Evolutionary conservation across 1,140 invertebrate genomes (phyloP), one percentile per base, ranked within the genome.

Genomic region (Metaphire vulgaris): DNA sequence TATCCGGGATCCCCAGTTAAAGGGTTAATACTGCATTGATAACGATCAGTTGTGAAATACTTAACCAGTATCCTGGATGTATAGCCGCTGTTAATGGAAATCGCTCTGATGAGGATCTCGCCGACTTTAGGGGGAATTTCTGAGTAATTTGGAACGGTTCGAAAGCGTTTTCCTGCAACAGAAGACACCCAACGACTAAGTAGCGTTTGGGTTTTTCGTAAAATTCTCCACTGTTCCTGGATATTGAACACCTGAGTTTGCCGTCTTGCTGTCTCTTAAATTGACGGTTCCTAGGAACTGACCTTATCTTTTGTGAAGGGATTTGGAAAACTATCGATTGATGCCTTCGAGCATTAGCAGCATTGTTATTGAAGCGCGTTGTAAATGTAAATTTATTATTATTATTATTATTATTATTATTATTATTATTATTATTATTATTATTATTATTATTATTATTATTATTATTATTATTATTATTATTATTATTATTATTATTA

Each of bases 291-390:
- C 15, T 28, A 77, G 81, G 80, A 83, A 90, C 90, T 96, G 78
- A 94, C 96, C 89, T 99, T 99, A 83, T 97, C 97, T 87, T 99
- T 99, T 89, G 99, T 93, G 85, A 99, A 99, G 77, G 97, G 96
- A 75, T 99, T 89, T 87, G 97, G 97, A 73, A 97, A 99, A 14
- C 99, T 90, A 88, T 99, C 99, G 41, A 95, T 95, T 88, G 99
- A 97, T 34, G 99, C 89, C 66, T 99, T 97, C 75, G 96, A 98
- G 88, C 98, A 97, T 81, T 99, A 95, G 70, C 80, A 80, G 70
- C 78, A 79, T n/a, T 73, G 79, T 26, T 76, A 76, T 96, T 89
- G 87, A 91, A 98, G 80, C 67, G 80, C 75, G 71, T 78, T 80
- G 74, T n/a, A n/a, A n/a, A n/a, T n/a, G n/a, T n/a, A n/a, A n/a